A percentile compares a stretch with the other conserved stretches of the same genome.
These are phyloP conservation scores for Euschistus heros DNA, from an alignment of 1,140 invertebrate species.

Conservation along the genomic window DNA sequence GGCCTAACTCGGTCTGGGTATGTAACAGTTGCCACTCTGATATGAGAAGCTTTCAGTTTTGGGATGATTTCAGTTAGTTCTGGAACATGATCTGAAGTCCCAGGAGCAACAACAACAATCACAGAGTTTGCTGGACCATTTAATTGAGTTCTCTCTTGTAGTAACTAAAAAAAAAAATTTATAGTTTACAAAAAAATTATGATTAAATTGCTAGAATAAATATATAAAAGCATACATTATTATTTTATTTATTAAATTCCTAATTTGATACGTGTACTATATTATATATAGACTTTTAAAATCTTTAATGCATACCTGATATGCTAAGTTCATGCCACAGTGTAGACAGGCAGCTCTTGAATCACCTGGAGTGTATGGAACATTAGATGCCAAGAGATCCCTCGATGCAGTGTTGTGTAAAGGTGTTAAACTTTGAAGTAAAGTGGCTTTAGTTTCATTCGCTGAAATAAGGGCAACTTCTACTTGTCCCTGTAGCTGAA, in stretches of 20 bases:
- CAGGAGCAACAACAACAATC: conserved; percentile 43
- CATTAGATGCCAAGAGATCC: conserved; percentile 39
- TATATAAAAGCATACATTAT: not conserved
- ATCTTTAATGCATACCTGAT: conserved; percentile 32
- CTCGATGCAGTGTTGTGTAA: conserved; percentile 33
- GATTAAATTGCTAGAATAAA: not conserved
- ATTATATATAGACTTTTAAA: conserved; percentile 5
- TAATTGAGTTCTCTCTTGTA: conserved; percentile 36
- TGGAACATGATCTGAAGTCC: conserved; percentile 34
- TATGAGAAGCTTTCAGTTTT: conserved; percentile 33
- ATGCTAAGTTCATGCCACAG: conserved; percentile 40
- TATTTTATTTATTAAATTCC: not conserved
- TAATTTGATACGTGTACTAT: not conserved
- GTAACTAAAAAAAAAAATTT: conserved; percentile 34
- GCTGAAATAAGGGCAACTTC: conserved; percentile 40
- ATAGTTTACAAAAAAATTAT: not conserved
- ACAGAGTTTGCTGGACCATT: conserved; percentile 41
- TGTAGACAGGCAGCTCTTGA: conserved; percentile 38
- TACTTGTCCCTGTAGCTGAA: conserved; percentile 40
- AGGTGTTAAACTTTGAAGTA: conserved; percentile 31
- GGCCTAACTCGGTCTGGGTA: conserved; percentile 37
- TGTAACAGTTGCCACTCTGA: conserved; percentile 40
- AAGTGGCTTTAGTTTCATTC: conserved; percentile 35
- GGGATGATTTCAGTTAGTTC: conserved; percentile 31
- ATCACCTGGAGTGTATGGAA: conserved; percentile 42